Evolutionary conservation across 2,888 invertebrate genomes (phyloP).

Genomic region (Nebria salina): DNA sequence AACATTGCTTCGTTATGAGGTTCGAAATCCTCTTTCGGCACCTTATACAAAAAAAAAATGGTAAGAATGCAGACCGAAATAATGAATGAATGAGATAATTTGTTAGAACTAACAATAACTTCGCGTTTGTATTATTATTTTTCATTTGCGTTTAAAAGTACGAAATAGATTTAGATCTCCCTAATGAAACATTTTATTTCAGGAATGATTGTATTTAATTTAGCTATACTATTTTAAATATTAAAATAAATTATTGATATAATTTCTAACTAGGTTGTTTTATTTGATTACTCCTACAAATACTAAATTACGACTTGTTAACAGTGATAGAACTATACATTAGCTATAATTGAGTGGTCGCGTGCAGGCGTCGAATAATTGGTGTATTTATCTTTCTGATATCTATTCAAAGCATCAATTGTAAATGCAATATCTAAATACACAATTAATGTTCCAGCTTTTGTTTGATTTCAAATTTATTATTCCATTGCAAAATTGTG

Average conservation of each 20-base stretch:
- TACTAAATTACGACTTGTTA: not conserved
- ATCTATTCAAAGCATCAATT: not conserved
- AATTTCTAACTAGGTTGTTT: not conserved
- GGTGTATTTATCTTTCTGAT: conserved; percentile 36
- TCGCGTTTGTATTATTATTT: too few relatives aligned
- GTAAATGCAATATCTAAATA: conserved; percentile 2
- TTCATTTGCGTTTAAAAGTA: too few relatives aligned
- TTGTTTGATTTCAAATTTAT: not conserved
- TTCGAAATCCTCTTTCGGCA: too few relatives aligned
- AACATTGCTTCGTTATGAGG: too few relatives aligned
- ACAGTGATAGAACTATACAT: conserved; percentile 23
- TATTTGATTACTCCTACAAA: not conserved
- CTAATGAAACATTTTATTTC: not conserved
- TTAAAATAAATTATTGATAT: not conserved
- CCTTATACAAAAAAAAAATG: too few relatives aligned
- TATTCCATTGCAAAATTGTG: not conserved
- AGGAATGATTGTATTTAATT: not conserved
- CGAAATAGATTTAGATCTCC: too few relatives aligned
- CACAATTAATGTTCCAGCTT: not conserved
- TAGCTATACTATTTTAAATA: not conserved
- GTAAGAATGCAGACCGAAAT: too few relatives aligned
- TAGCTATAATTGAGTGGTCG: conserved; percentile 33
- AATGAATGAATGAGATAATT: too few relatives aligned
- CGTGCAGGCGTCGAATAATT: conserved; percentile 41
- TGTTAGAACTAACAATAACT: too few relatives aligned